Percentiles rank a stretch among this genome's conserved stretches.
phyloP scores from a whole-genome alignment of 2,797 vertebrate species.

The Urocyon cinereoargenteus region DNA sequence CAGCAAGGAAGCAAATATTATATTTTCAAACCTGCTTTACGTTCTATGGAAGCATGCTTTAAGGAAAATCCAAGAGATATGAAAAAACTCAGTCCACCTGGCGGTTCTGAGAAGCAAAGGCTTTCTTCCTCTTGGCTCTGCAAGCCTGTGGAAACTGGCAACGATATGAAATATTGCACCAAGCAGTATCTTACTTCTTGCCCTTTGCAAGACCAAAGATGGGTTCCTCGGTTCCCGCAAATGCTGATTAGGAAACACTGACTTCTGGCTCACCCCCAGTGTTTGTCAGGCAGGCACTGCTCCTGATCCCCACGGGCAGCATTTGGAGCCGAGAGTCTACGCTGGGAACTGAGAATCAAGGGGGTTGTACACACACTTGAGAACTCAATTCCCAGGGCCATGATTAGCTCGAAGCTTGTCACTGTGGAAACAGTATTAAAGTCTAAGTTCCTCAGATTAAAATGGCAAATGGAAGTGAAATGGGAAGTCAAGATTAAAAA shows the following conservation, averaged over 20 bases:
- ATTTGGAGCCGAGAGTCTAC: conserved; percentile 61
- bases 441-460: conserved; percentile 64
- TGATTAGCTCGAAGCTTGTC: conserved; percentile 79
- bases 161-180: not conserved
- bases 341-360: conserved; percentile 75
- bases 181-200: conserved; percentile 26
- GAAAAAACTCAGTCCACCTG: conserved; percentile 10
- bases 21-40: not conserved
- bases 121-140: not conserved
- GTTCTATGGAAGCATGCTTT: not conserved
- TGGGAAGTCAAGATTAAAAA: conserved; percentile 63
- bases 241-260: conserved; percentile 41
- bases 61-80: not conserved
- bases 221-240: conserved; percentile 42
- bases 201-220: conserved; percentile 63
- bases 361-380: conserved; percentile 66
- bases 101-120: not conserved
- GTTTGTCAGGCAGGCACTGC: conserved; percentile 79
- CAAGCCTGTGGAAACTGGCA: not conserved
- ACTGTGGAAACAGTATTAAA: conserved; percentile 81
- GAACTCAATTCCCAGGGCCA: conserved; percentile 82
- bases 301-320: conserved; percentile 69
- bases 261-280: conserved; percentile 70
- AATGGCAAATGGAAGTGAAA: conserved; percentile 70
- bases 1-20: not conserved